These are phyloP conservation scores for Seira ritae DNA, from an alignment of 2,888 invertebrate species.

Conservation along the genomic window DNA sequence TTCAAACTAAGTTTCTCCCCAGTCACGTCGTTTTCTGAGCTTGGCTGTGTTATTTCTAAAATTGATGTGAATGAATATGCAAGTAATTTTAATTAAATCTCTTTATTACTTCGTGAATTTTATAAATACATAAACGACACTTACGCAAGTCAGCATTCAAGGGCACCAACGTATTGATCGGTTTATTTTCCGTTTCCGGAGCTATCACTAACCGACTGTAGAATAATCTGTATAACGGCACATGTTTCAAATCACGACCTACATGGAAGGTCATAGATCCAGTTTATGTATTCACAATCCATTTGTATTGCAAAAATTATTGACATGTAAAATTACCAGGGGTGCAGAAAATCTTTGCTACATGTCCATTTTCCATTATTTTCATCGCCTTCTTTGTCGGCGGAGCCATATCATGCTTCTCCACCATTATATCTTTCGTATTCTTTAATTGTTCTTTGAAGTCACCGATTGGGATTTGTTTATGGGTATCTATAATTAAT, in stretches of 20 bases:
- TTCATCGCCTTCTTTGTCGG: slow-evolving; percentile 68
- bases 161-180: slow-evolving; percentile 43
- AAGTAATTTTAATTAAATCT: too few species aligned
- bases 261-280: too few species aligned
- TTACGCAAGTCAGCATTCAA: slow-evolving; percentile 67
- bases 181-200: slow-evolving; percentile 41
- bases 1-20: too few species aligned
- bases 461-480: slow-evolving; percentile 63
- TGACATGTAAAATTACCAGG: slow-evolving; percentile 62
- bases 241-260: slow-evolving; percentile 66
- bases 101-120: too few species aligned
- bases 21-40: too few species aligned
- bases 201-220: slow-evolving; percentile 65
- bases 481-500: slow-evolving; percentile 62
- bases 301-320: neutral
- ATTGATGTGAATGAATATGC: too few species aligned
- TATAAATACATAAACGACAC: neutral
- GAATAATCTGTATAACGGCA: slow-evolving; percentile 66
- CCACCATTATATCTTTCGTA: slow-evolving; percentile 68
- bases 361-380: slow-evolving; percentile 61
- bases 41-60: too few species aligned
- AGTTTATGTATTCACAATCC: too few species aligned
- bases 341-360: slow-evolving; percentile 68
- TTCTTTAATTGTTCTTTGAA: slow-evolving; percentile 67
- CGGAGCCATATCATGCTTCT: slow-evolving; percentile 65